Percentiles rank a stretch among this genome's conserved stretches.
phyloP scores from a whole-genome alignment of 2,888 invertebrate genomes.

The Urechis unicinctus region DNA sequence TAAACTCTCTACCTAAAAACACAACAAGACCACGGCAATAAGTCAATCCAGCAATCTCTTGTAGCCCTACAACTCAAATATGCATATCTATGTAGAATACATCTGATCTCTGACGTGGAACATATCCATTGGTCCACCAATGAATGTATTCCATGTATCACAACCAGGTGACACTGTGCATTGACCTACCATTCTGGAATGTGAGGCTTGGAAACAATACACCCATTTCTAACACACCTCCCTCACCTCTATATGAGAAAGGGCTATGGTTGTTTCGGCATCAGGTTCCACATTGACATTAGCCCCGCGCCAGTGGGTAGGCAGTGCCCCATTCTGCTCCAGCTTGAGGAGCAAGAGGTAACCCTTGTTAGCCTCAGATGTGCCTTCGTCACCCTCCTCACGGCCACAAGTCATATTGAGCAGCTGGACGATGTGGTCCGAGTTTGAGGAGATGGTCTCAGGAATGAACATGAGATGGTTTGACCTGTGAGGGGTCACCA shows the following conservation, averaged over 20 bases:
- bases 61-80: too few species aligned
- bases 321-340: conserved; percentile 24
- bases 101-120: too few species aligned
- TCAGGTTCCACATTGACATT: conserved; percentile 49
- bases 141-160: too few species aligned
- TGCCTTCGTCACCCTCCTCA: conserved; percentile 31
- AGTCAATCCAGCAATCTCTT: not conserved
- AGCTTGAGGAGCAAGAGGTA: conserved; percentile 48
- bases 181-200: too few species aligned
- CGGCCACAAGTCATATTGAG: conserved; percentile 53
- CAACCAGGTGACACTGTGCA: too few species aligned
- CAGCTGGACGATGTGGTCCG: conserved; percentile 47
- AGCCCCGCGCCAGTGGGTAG: conserved; percentile 44
- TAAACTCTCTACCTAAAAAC: conserved; percentile 49
- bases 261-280: conserved; percentile 52
- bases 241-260: conserved; percentile 50
- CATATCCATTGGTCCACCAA: too few species aligned
- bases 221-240: too few species aligned
- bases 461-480: conserved; percentile 53
- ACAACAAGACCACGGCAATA: not conserved
- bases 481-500: conserved; percentile 44
- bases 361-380: conserved; percentile 24
- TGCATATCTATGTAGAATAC: too few species aligned
- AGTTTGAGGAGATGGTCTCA: conserved; percentile 37
- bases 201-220: too few species aligned